Conservation (phyloP, 2,888 invertebrate species). For the Nemapogon koenigi region DNA sequence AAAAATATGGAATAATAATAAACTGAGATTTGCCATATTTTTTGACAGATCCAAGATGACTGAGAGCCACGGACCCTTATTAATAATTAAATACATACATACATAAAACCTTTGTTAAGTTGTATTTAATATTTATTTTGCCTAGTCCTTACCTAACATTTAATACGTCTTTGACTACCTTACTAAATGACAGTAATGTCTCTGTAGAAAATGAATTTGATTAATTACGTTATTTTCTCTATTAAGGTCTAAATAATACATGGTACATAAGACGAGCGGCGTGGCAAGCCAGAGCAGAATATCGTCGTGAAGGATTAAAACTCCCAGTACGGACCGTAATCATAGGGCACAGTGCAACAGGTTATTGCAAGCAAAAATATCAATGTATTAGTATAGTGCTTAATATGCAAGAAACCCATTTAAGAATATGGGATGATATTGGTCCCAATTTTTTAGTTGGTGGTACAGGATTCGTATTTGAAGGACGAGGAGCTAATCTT, state of each 20-base stretch:
- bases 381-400: constrained; percentile 32
- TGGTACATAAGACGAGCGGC: constrained; percentile 49
- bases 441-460: constrained; percentile 45
- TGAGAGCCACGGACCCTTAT: too few relatives aligned
- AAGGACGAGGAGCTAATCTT: constrained; percentile 44
- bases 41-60: too few relatives aligned
- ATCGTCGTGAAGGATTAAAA: constrained; percentile 25
- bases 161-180: too few relatives aligned
- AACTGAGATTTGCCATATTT: too few relatives aligned
- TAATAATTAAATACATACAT: too few relatives aligned
- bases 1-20: too few relatives aligned
- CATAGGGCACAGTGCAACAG: constrained; percentile 36
- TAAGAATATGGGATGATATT: constrained; percentile 32
- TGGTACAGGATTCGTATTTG: constrained; percentile 39
- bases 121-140: too few relatives aligned
- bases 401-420: constrained; percentile 31
- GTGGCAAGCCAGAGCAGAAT: constrained; percentile 43
- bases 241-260: constrained; percentile 36
- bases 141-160: too few relatives aligned
- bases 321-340: constrained; percentile 34
- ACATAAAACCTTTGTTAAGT: too few relatives aligned
- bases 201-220: too few relatives aligned
- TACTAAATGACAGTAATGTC: too few relatives aligned
- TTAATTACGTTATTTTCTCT: constrained; percentile 23
- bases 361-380: constrained; percentile 28